These are phyloP conservation scores for Ctenicera cuprea DNA, from an alignment of 2,888 invertebrate species.

Conservation along the genomic window DNA sequence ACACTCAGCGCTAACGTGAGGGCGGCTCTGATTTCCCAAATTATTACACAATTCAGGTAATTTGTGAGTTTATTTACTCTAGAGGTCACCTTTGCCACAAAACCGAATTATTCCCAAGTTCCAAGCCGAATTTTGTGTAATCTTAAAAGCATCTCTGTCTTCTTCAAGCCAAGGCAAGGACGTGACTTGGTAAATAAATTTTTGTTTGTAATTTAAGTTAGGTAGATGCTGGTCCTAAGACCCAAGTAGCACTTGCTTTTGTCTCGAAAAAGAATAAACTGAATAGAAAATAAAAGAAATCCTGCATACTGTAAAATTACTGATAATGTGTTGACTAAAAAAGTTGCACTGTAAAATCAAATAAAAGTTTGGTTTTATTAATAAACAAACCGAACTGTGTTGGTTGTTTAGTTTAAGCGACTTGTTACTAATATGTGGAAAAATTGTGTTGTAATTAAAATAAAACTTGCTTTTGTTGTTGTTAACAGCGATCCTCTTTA, in stretches of 20 bases:
- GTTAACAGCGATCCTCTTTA: not conserved
- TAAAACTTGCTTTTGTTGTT: not conserved
- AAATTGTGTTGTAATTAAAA: no score
- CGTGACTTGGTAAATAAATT: slow-evolving; percentile 24
- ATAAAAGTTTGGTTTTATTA: no score
- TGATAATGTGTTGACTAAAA: no score
- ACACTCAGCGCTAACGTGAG: slow-evolving; percentile 29
- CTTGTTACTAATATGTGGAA: no score
- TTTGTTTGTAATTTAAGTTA: slow-evolving; percentile 19
- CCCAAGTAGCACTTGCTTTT: not conserved
- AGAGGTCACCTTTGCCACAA: slow-evolving; percentile 23
- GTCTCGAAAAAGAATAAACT: no score
- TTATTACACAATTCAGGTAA: slow-evolving; percentile 31
- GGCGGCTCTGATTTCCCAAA: slow-evolving; percentile 22
- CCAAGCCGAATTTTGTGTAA: slow-evolving; percentile 5
- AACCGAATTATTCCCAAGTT: slow-evolving; percentile 14
- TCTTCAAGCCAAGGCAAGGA: slow-evolving; percentile 12
- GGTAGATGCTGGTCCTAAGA: not conserved
- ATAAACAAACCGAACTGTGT: no score
- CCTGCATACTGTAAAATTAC: no score
- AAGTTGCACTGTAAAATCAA: no score
- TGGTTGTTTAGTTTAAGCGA: no score
- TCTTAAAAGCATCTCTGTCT: slow-evolving; percentile 24
- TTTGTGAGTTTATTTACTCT: slow-evolving; percentile 15
- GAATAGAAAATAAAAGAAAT: no score